Conservation (phyloP, 2,113 vertebrate genomes). For the Chaenocephalus aceratus region DNA sequence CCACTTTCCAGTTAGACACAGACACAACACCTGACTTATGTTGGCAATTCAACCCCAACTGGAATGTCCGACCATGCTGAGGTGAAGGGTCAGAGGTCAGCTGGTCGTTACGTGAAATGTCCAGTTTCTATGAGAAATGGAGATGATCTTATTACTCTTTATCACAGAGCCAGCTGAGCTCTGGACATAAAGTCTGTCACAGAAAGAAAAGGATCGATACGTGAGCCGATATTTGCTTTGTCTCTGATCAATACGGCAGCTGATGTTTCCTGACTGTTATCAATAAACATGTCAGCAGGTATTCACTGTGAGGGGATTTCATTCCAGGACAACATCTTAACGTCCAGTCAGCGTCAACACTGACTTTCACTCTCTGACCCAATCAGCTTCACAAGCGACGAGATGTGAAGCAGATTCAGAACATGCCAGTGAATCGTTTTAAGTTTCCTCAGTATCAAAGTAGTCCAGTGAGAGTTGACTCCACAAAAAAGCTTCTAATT, state of each 20-base stretch:
- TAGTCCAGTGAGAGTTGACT: background rate
- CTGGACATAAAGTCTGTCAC: background rate
- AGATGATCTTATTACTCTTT: background rate
- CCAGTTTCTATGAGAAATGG: background rate
- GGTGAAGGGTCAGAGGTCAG: conserved; percentile 40
- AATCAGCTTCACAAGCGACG: background rate
- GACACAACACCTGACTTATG: too few relatives aligned
- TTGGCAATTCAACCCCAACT: too few relatives aligned
- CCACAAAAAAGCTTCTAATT: too few relatives aligned
- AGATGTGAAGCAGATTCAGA: background rate
- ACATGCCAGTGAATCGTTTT: background rate
- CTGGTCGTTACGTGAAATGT: background rate
- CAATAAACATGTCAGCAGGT: conserved; percentile 37
- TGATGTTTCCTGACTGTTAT: conserved; percentile 29
- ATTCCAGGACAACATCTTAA: too few relatives aligned
- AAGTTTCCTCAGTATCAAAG: background rate
- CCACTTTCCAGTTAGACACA: too few relatives aligned
- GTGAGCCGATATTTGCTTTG: background rate
- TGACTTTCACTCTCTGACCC: background rate
- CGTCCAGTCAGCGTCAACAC: background rate
- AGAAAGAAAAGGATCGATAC: conserved; percentile 12
- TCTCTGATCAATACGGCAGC: conserved; percentile 5
- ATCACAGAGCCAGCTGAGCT: background rate
- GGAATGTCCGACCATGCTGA: too few relatives aligned
- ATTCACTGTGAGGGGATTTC: background rate